A percentile compares a stretch with the other conserved stretches of the same genome.
Conservation (phyloP, 2,888 invertebrate species). For the Caenorhabditis imperialis region DNA sequence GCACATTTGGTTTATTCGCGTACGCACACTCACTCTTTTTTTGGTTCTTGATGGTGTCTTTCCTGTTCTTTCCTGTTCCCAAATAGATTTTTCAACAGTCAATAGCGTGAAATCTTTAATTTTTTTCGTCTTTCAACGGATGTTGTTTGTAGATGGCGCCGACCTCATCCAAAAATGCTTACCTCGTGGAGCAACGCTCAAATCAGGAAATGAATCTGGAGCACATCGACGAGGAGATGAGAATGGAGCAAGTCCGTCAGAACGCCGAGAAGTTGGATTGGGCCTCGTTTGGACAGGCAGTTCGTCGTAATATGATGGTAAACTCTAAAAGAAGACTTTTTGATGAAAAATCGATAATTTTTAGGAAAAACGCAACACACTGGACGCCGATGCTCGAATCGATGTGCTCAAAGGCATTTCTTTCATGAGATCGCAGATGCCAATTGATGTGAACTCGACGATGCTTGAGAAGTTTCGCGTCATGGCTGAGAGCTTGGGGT, state of each 20-base stretch:
- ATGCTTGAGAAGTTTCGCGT: conserved; percentile 12
- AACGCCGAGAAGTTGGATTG: conserved; percentile 19
- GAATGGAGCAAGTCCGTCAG: conserved; percentile 43
- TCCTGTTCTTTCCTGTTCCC: no score
- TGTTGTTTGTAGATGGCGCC: neutral
- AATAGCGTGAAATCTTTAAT: neutral
- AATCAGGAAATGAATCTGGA: conserved; percentile 32
- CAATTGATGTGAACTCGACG: neutral
- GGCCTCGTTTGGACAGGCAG: conserved; percentile 19
- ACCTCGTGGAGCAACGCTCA: conserved; percentile 4
- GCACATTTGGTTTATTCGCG: no score
- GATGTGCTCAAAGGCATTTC: conserved; percentile 25
- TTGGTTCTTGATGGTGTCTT: no score
- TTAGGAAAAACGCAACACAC: conserved; percentile 36
- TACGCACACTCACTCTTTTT: no score
- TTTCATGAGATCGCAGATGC: conserved; percentile 27
- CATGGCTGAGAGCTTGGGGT: conserved; percentile 33
- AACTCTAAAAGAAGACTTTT: neutral
- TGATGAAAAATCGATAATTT: neutral
- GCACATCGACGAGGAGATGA: conserved; percentile 25
- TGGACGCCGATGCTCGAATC: conserved; percentile 29
- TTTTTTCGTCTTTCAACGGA: neutral
- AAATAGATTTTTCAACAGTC: no score
- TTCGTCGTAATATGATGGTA: conserved; percentile 23
- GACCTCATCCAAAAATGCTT: neutral